Evolutionary conservation across 37 sponge, comb jelly and placozoan genomes (phyloP), one percentile per base, ranked within the genome.

Genomic region (Lycopodina hypogea): DNA sequence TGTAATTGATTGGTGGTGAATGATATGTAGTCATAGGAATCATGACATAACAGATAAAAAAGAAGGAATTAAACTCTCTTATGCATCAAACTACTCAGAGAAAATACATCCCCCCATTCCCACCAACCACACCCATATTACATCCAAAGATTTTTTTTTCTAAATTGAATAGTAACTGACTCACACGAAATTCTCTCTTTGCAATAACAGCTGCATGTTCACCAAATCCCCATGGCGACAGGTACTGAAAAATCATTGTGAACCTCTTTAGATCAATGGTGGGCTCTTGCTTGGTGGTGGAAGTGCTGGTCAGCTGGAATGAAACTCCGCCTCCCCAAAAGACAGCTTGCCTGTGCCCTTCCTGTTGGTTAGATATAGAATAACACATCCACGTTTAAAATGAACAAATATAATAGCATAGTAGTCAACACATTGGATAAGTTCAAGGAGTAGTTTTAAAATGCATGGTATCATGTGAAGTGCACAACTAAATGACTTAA

Each of bases 181-280:
- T 79, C 40, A 92, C 92, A 50, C 41, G 72, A 56, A 88, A 92
- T 2, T 72, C 75, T 45, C 88, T 53, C 28, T 59, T 56, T 3
- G 89, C 84, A 18, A 85, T 81, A 32, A n/a, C 38, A 22, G 67
- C 39, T 1, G 75, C 55, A 40, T 90, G 80, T 0, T 83, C 83
- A 32, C 91, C 82, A 58, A 80, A 71, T 0, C 69, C 78, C 95
- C 92, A 91, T 26, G 95, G 95, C 28, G 89, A 83, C 37, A 91
- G 80, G n/a, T 68, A 72, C 6, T 68, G 45, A 71, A 91, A 95
- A 60, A 91, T 78, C 87, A 86, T 90, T 19, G 56, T 35, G 65
- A 90, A 95, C 23, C 87, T 64, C 48, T 90, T 87, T 79, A 48
- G 41, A 41, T 95, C 95, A 26, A 95, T 80, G 23, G 87, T 84